Evolutionary conservation across 2,888 invertebrate genomes (phyloP), one percentile per base, ranked within the genome.

Genomic region (Ceramica pisi): DNA sequence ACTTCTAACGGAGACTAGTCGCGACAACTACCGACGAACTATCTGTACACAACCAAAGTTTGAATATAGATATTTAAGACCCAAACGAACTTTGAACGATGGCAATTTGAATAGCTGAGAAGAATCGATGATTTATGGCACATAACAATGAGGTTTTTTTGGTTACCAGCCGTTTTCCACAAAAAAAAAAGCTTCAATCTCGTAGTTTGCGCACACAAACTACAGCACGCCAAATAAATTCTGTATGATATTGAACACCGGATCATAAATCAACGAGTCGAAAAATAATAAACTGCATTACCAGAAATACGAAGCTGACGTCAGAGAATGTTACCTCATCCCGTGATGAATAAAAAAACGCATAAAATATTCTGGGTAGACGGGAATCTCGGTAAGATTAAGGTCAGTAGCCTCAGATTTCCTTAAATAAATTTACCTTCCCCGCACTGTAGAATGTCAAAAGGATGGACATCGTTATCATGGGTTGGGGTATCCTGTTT

Each of bases 1-100:
- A 84, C 87, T 88, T 82, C 88, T 93, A 93, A 93, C 93, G 92
- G 92, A 87, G 87, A 85, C 83, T 85, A 88, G 92, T 92, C 93
- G 93, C 91, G 92, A 90, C 93, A 85, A 91, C 94, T 92, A 90
- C 93, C 92, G 91, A 90, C 91, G n/a, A n/a, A n/a, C n/a, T n/a
- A 88, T 82, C 80, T 83, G 80, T 77, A 65, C 78, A 80, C 72
- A 75, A 78, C 65, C 60, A 78, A 74, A 69, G 81, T 75, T 78
- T 75, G 51, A 71, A 75, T 68, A 71, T 66, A 77, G 21, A 66
- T 71, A 75, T 84, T 84, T 68, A 71, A 79, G 75, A 67, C 38
- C 26, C 1, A 60, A 75, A 76, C 44, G 61, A 76, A 67, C 56
- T 70, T 73, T 63, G 62, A 73, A 76, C 35, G 48, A 16, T 56